Base-by-base conservation (phyloP, 2,113 vertebrate genomes). In the Pseudolaguvia tuberculata region DNA sequence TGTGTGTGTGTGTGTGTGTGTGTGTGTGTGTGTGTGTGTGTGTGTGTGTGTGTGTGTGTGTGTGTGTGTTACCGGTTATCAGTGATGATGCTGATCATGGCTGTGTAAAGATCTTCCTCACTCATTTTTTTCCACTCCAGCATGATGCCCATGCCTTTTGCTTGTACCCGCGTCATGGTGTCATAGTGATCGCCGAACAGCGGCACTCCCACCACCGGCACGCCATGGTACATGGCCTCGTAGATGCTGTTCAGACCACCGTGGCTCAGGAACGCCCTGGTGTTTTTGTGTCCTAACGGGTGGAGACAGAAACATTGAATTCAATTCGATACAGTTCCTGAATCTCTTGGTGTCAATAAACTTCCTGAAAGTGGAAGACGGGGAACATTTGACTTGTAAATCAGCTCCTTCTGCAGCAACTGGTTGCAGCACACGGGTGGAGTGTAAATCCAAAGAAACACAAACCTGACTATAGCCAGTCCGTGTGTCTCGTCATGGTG, bases 181-280 rank as follows among this genome's bases (percentile, higher is more conserved):
- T 99, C 97, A 0, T 99, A 99, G 82, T 99, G 97, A 88, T 99
- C 97, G 63, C 97, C 97, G 5, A 99, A 99, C 20, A 99, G 91
- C 0, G 97, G 97, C 55, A 99, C 93, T 2, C 97, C 97, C 56
- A 99, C 96, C 51, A 99, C 96, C 0, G 97, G 96, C 0, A 99
- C 94, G 0, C 97, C 96, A 0, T 99, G 97, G 85, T 98, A 99
- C 95, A 99, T 96, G 72, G 95, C 96, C 85, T 99, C 97, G 81
- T 96, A 99, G 84, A 99, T 98, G 87, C 97, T 95, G 87, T 99
- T 99, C 79, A 99, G 88, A 51, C 97, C 97, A 1, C 97, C 97
- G 0, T 99, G 97, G 77, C 95, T 99, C 81, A 98, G 89, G 83
- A 99, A 99, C 52, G 94, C 95, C 83, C 89, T 92, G 25, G 95